These are phyloP conservation scores for Lasiurus cinereus DNA, from an alignment of 2,113 vertebrate genomes.

Conservation along the genomic window DNA sequence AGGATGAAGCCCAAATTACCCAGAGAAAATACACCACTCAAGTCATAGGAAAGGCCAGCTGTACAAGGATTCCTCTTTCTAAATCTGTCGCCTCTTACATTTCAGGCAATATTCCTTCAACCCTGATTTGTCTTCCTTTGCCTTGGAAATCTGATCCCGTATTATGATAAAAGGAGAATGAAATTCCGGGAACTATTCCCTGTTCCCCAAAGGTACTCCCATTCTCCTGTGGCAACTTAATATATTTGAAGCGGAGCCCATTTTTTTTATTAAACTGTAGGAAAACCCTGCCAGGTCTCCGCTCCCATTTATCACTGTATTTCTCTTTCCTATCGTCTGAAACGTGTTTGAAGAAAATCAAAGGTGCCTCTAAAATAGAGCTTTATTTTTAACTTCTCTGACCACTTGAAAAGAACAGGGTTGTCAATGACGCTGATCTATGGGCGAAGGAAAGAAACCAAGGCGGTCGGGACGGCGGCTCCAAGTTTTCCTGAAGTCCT, in stretches of 20 bases:
- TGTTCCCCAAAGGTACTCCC: conserved; percentile 71
- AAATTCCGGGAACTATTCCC: conserved; percentile 67
- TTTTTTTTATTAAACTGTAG: conserved; percentile 74
- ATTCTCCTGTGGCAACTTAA: conserved; percentile 67
- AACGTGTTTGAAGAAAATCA: conserved; percentile 81
- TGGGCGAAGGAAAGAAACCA: conserved; percentile 69
- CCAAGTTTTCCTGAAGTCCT: conserved; percentile 74
- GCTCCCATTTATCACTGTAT: conserved; percentile 74
- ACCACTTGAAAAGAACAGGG: conserved; percentile 75
- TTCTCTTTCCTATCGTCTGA: conserved; percentile 77
- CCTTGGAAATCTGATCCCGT: conserved; percentile 54
- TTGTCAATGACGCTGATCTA: conserved; percentile 74
- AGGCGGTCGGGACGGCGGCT: conserved; percentile 71
- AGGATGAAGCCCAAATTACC: conserved; percentile 38
- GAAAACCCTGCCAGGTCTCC: conserved; percentile 70
- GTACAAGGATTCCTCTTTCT: not conserved
- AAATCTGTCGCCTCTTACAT: not conserved
- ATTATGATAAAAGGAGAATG: conserved; percentile 64
- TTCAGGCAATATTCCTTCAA: conserved; percentile 52
- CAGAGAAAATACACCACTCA: not conserved
- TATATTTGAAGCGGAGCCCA: conserved; percentile 72
- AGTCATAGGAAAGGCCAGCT: not conserved
- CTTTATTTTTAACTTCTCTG: conserved; percentile 83
- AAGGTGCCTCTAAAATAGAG: conserved; percentile 83
- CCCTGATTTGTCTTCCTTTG: conserved; percentile 55